Conservation (phyloP, 1,140 invertebrate species). For the Plectrocnemia conspersa region DNA sequence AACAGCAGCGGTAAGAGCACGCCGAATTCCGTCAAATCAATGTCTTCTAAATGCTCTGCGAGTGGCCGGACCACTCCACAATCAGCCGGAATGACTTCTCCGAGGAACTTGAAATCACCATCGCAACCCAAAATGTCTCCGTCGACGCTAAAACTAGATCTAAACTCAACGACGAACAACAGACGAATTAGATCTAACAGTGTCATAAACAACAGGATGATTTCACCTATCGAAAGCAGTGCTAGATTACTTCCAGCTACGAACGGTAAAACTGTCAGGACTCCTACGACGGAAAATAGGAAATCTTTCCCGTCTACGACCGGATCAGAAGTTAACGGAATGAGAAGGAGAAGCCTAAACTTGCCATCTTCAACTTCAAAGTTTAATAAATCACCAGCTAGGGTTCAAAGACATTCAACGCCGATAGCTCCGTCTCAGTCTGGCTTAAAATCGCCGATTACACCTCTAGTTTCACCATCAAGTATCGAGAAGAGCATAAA, state of each 20-base stretch:
- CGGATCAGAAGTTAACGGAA: neutral
- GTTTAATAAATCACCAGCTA: conserved; percentile 23
- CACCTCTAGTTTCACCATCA: conserved; percentile 40
- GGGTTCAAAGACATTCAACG: conserved; percentile 4
- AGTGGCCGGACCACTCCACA: conserved; percentile 27
- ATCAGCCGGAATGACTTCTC: conserved; percentile 27
- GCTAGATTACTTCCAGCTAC: conserved; percentile 20
- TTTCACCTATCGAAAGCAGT: conserved; percentile 32
- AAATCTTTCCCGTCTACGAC: conserved; percentile 41
- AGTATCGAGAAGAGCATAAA: conserved; percentile 48
- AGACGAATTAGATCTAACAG: conserved; percentile 28
- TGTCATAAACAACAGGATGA: conserved; percentile 32
- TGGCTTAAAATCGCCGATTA: conserved; percentile 2
- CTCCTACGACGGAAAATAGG: conserved; percentile 40
- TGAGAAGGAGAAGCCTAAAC: conserved; percentile 29
- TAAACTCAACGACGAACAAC: conserved; percentile 41
- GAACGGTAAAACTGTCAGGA: conserved; percentile 38
- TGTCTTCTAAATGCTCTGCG: conserved; percentile 16
- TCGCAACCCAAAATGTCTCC: conserved; percentile 30
- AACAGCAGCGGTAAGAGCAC: conserved; percentile 20
- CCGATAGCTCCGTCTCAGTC: neutral
- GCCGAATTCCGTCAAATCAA: conserved; percentile 17
- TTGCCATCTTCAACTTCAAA: conserved; percentile 22
- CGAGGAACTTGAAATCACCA: conserved; percentile 23
- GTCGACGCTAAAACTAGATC: conserved; percentile 36